Evolutionary conservation across 2,113 vertebrate species (phyloP), one percentile per base, ranked within the genome.

Genomic region (Haliaeetus leucogaster): DNA sequence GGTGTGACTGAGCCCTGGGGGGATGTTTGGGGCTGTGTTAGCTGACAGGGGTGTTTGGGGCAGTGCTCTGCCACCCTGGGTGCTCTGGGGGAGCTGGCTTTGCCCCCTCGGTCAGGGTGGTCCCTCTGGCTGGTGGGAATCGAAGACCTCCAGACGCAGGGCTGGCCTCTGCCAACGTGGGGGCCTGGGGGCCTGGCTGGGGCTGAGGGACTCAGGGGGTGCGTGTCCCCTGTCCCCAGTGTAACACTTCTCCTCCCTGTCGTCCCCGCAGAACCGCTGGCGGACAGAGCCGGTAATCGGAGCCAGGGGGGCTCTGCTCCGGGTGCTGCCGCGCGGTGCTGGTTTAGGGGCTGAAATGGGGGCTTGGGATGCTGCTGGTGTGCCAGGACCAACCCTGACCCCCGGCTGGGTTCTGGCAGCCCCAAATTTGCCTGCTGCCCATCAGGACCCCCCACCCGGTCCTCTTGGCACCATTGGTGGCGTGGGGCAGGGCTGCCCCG

Each of bases 261-360:
- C 97, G 86, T 97, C 83, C 95, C 93, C 11, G 38, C 97, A 98
- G 98, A 98, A 43, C 93, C 76, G 8, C 95, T 83, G 15, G 92
- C 95, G 32, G 97, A 98, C 1, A 78, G 88, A 97, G 91, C 63
- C 2, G 97, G 98, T 98, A 98, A 98, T 90, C 23, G 10, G 95
- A 78, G 92, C 70, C 1, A 2, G 0, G 16, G 70, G 70, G 73
- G 34, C 78, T 94, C 77, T 86, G 81, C 78, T 84, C 68, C 0
- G 21, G 18, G 79, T 34, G 58, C 21, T 72, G 80, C 66, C 7
- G 1, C 0, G 2, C 2, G 0, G 2, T 52, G 81, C 48, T 82
- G 74, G 34, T 55, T 71, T 74, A 1, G 74, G 90, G 70, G 42
- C 84, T 87, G 50, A 45, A 73, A 47, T 9, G 13, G 59, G 83